Evolutionary conservation across 2,113 vertebrate genomes (phyloP).

Genomic region (Pachycephala philippinensis): DNA sequence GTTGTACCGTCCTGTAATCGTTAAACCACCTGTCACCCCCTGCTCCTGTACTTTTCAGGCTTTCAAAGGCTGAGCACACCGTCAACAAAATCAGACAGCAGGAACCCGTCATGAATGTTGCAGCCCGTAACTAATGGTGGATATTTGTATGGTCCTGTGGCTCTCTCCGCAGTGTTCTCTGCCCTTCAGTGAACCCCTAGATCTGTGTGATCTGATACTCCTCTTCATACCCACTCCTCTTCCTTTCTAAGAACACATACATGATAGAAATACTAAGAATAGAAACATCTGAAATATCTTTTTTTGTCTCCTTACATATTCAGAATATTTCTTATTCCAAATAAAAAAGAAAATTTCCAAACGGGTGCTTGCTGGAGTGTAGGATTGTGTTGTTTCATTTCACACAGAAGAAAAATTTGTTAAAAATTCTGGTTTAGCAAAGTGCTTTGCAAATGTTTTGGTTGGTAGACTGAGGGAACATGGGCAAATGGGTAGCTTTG

Average conservation of each 20-base stretch:
- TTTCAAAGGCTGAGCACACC: neutral
- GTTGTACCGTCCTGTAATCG: neutral
- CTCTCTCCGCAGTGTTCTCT: neutral
- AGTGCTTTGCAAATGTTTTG: neutral
- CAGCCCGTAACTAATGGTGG: neutral
- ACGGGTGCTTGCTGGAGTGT: neutral
- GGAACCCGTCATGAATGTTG: neutral
- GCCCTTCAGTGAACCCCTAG: neutral
- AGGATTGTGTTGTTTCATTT: neutral
- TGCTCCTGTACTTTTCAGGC: neutral
- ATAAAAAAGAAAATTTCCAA: neutral
- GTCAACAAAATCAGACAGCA: neutral
- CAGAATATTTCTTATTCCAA: neutral
- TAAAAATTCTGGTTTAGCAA: neutral
- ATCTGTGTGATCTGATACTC: neutral
- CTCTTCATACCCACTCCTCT: neutral
- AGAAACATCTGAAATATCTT: neutral
- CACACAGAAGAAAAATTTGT: neutral
- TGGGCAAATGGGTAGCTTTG: neutral
- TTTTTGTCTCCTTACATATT: neutral
- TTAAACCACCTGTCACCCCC: conserved; percentile 7
- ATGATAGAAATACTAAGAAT: neutral
- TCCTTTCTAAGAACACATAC: neutral
- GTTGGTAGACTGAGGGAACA: neutral
- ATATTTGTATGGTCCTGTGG: neutral